phyloP scores from a whole-genome alignment of 1,140 invertebrate species.

The Pseudomyrmex pallidus region DNA sequence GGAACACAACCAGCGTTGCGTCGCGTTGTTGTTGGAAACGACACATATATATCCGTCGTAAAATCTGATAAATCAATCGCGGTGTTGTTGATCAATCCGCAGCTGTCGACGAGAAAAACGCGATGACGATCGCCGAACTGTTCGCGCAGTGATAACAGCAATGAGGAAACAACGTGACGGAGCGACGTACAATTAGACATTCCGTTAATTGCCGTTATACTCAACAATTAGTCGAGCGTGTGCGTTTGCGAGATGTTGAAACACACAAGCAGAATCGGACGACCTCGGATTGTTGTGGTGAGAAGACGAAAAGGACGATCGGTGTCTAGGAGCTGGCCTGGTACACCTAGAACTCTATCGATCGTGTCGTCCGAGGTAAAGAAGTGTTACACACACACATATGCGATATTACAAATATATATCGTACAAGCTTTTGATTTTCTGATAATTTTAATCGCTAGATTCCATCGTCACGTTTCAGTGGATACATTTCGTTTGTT shows the following conservation, averaged over 20 bases:
- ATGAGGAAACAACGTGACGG: not conserved
- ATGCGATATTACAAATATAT: not conserved
- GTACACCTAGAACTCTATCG: slow-evolving; percentile 81
- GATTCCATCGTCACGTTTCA: not conserved
- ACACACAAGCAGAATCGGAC: slow-evolving; percentile 74
- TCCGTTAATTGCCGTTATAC: not conserved
- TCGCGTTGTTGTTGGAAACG: not conserved
- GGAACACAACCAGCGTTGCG: not conserved
- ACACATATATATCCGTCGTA: not conserved
- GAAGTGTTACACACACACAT: not conserved
- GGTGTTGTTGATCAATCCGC: not conserved
- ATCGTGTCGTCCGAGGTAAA: slow-evolving; percentile 81
- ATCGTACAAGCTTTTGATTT: not conserved
- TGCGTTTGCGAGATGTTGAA: slow-evolving; percentile 78
- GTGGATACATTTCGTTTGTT: slow-evolving; percentile 14
- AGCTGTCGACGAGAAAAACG: not conserved
- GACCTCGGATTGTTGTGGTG: slow-evolving; percentile 73
- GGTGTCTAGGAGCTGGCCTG: slow-evolving; percentile 82
- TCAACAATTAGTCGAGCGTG: not conserved
- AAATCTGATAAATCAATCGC: not conserved
- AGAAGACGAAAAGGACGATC: slow-evolving; percentile 80
- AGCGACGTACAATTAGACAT: not conserved
- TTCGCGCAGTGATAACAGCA: not conserved
- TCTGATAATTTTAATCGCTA: slow-evolving; percentile 24
- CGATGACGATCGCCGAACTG: not conserved